These are phyloP conservation scores for Cosmia pyralina DNA, from an alignment of 2,888 invertebrate genomes.

Conservation along the genomic window DNA sequence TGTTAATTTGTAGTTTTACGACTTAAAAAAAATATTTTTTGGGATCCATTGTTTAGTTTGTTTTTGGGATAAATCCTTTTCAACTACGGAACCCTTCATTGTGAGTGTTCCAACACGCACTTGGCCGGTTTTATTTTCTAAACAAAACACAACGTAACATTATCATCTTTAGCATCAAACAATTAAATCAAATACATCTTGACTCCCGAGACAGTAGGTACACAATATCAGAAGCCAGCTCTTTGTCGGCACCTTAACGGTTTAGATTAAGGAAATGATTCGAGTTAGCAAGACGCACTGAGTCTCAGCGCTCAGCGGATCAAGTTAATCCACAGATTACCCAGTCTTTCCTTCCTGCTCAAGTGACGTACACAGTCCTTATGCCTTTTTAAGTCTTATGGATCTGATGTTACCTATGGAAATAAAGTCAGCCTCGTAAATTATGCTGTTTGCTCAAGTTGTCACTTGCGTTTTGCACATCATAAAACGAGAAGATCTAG, in stretches of 20 bases:
- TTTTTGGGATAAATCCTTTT: too few species aligned
- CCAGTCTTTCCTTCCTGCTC: slow-evolving; percentile 7
- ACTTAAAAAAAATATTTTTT: too few species aligned
- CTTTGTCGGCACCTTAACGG: slow-evolving; percentile 5
- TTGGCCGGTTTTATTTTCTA: too few species aligned
- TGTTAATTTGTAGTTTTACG: too few species aligned
- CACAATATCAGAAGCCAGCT: neutral
- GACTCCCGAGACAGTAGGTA: neutral
- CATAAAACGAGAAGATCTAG: neutral
- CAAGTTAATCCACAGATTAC: slow-evolving; percentile 39
- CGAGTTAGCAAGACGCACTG: slow-evolving; percentile 12
- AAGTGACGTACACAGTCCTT: slow-evolving; percentile 5
- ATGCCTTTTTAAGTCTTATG: slow-evolving; percentile 3
- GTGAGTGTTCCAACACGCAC: too few species aligned
- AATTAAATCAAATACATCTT: too few species aligned
- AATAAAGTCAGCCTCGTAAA: neutral
- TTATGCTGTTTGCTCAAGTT: neutral
- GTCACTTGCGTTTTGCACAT: neutral
- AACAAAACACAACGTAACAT: neutral
- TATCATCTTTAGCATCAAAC: neutral
- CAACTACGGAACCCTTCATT: too few species aligned
- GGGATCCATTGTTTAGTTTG: too few species aligned
- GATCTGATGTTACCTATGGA: neutral
- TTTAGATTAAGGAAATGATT: slow-evolving; percentile 36
- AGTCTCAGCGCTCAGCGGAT: slow-evolving; percentile 13